Evolutionary conservation across 2,888 invertebrate species (phyloP).

Genomic region (Dyspetes luteomarginatus): DNA sequence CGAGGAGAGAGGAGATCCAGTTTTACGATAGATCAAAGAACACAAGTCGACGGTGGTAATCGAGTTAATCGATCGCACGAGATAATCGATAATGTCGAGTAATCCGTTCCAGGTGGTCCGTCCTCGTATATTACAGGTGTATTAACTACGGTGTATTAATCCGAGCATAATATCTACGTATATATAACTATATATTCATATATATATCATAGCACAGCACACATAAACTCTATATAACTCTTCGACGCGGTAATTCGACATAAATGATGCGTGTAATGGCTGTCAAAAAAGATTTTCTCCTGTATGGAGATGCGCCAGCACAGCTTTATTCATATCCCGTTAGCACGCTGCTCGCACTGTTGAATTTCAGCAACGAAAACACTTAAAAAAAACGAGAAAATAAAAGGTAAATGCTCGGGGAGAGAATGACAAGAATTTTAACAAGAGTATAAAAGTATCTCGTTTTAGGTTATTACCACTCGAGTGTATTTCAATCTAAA

Average conservation of each 20-base stretch:
- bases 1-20: conserved; percentile 74
- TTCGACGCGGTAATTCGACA: conserved; percentile 70
- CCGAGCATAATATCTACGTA: conserved; percentile 19
- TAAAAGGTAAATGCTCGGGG: not conserved
- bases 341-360: conserved; percentile 29
- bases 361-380: not conserved
- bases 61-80: conserved; percentile 82
- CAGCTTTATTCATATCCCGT: conserved; percentile 75
- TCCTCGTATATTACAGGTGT: conserved; percentile 60
- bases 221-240: conserved; percentile 51
- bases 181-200: conserved; percentile 38
- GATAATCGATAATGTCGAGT: conserved; percentile 82
- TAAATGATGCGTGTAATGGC: conserved; percentile 82
- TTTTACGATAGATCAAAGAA: conserved; percentile 82
- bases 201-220: conserved; percentile 50
- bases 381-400: not conserved
- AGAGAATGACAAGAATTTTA: conserved; percentile 26
- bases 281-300: conserved; percentile 77
- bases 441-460: conserved; percentile 1
- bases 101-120: conserved; percentile 80
- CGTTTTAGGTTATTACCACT: conserved; percentile 20
- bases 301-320: conserved; percentile 67
- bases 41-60: conserved; percentile 77
- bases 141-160: conserved; percentile 4
- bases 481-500: conserved; percentile 1